These are phyloP conservation scores for Drosophila neonasuta DNA, from an alignment of 2,888 invertebrate genomes.

Conservation along the genomic window DNA sequence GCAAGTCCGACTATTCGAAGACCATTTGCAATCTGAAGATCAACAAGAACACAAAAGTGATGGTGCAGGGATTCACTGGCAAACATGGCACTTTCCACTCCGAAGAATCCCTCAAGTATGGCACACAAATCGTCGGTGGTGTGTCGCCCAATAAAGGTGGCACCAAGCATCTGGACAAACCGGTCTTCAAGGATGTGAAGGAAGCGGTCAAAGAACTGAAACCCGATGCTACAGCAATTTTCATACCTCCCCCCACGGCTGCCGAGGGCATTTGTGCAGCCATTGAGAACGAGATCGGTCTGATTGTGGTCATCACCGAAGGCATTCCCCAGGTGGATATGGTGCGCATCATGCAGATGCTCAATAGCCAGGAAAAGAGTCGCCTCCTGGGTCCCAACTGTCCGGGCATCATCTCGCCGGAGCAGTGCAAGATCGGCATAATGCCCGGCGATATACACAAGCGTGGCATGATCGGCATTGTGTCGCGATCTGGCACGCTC, in stretches of 20 bases:
- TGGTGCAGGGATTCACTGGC: constrained; percentile 99
- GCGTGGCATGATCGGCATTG: constrained; percentile 94
- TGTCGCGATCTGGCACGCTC: constrained; percentile 97
- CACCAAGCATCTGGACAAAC: constrained; percentile 88
- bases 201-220: constrained; percentile 93
- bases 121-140: constrained; percentile 94
- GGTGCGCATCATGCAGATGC: constrained; percentile 96
- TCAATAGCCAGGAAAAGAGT: constrained; percentile 92
- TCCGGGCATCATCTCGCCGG: constrained; percentile 98
- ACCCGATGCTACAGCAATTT: constrained; percentile 95
- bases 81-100: constrained; percentile 97
- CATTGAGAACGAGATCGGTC: constrained; percentile 95
- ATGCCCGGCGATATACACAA: constrained; percentile 99
- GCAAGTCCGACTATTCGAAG: constrained; percentile 59
- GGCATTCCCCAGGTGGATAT: constrained; percentile 99
- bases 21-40: constrained; percentile 88
- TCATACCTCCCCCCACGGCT: constrained; percentile 96
- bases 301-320: constrained; percentile 99
- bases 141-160: constrained; percentile 91
- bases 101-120: constrained; percentile 98
- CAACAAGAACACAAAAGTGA: constrained; percentile 93
- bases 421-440: constrained; percentile 98
- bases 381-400: constrained; percentile 98
- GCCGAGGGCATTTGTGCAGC: constrained; percentile 95
- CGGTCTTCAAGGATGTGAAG: constrained; percentile 83